Evolutionary conservation across 1,140 invertebrate species (phyloP), one percentile per base, ranked within the genome.

Genomic region (Pogonognathellus flavescens): DNA sequence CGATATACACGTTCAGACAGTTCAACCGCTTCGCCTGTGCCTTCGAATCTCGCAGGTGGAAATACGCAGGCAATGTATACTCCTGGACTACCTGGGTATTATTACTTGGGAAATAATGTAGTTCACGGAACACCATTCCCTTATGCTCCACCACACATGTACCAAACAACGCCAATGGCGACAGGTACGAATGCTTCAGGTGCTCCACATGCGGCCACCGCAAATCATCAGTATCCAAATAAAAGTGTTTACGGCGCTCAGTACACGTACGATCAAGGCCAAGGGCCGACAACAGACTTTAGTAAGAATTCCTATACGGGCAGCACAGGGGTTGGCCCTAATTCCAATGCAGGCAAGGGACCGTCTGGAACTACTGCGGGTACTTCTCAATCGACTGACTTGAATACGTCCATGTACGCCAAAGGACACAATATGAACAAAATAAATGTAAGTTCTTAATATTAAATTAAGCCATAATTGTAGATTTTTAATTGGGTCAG

Each of bases 341-440:
- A 86, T 82, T 83, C 84, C 59, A 84, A 84, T 80, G 66, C 82
- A 11, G 84, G 85, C 16, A 88, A 88, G 80, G 76, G 83, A 22
- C 22, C 86, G 41, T 81, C 84, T 62, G 86, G 83, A 10, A 66
- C 88, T 10, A 62, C 88, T 13, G 53, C 84, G 41, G 86, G 85
- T 18, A 87, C 49, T 62, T 88, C 88, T 20, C 88, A 87, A 84
- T 80, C 86, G 85, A 86, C 86, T 86, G 88, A 88, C 82, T 85
- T 87, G 76, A 88, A 85, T 88, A 82, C 88, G 81, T 88, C 88
- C 85, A 87, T 87, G 84, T 88, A 88, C 82, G 85, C 84, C 84
- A 86, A 87, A 59, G 80, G 80, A 57, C 80, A 81, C 55, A 81
- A 81, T 25, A 85, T 87, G 72, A 87, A 85, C 60, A 88, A 88